These are phyloP conservation scores for Octonoba sinensis DNA, from an alignment of 2,888 invertebrate genomes.

Conservation along the genomic window DNA sequence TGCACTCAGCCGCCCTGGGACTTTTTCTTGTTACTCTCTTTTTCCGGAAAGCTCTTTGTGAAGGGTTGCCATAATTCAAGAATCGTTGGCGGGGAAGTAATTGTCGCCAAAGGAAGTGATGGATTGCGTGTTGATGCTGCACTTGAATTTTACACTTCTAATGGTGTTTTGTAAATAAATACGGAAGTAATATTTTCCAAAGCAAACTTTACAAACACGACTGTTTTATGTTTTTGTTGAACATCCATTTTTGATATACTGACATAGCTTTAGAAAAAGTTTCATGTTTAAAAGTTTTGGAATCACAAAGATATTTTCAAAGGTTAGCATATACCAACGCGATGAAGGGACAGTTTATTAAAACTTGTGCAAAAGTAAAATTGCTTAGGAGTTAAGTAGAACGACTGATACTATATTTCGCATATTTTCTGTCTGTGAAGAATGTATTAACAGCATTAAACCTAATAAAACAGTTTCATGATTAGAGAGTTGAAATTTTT, in stretches of 20 bases:
- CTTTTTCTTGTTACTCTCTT: too few relatives aligned
- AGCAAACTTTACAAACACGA: background rate
- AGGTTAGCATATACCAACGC: too few relatives aligned
- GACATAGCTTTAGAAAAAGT: background rate
- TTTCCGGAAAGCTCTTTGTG: background rate
- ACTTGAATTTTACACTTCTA: background rate
- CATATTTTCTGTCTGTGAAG: too few relatives aligned
- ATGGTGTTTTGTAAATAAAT: too few relatives aligned
- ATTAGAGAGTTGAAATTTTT: too few relatives aligned
- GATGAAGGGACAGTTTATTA: too few relatives aligned
- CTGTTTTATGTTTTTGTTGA: background rate
- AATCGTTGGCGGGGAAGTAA: conserved; percentile 5
- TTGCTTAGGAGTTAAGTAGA: too few relatives aligned
- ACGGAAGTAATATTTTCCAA: background rate
- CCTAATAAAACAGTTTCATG: too few relatives aligned
- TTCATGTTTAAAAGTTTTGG: background rate
- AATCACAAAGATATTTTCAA: too few relatives aligned
- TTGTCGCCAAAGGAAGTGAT: conserved; percentile 3
- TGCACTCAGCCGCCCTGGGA: background rate
- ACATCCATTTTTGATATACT: background rate
- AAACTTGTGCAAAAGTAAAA: too few relatives aligned
- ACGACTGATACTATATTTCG: too few relatives aligned
- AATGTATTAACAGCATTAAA: too few relatives aligned
- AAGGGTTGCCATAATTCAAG: conserved; percentile 32
- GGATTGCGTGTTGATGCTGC: background rate